Evolutionary conservation across 2,888 invertebrate genomes (phyloP).

Genomic region (Cerastis rubricosa): DNA sequence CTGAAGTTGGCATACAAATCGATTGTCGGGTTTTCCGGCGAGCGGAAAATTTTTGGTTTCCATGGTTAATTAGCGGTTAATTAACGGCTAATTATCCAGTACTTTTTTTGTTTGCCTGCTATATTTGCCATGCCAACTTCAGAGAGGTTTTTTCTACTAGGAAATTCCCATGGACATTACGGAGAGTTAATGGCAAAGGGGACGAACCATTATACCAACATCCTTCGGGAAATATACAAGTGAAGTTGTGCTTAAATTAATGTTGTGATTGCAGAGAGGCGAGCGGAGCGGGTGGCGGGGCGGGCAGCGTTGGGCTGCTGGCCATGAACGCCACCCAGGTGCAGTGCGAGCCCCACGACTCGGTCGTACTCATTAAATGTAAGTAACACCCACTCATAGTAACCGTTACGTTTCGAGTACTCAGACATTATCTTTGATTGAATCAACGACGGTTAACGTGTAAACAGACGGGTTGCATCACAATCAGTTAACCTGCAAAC

Average conservation of each 20-base stretch:
- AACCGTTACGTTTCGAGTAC: slow-evolving; percentile 35
- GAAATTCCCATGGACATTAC: slow-evolving; percentile 51
- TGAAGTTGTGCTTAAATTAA: slow-evolving; percentile 39
- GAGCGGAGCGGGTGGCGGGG: slow-evolving; percentile 89
- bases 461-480: slow-evolving; percentile 24
- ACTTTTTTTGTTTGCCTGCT: too few relatives aligned
- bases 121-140: too few relatives aligned
- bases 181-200: slow-evolving; percentile 37
- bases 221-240: slow-evolving; percentile 43
- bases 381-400: slow-evolving; percentile 84
- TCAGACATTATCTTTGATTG: slow-evolving; percentile 28
- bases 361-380: slow-evolving; percentile 94
- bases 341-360: slow-evolving; percentile 93
- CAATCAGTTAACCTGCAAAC: neutral
- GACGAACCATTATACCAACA: slow-evolving; percentile 17
- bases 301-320: slow-evolving; percentile 89
- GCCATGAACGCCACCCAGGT: slow-evolving; percentile 91
- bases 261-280: slow-evolving; percentile 80
- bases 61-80: too few relatives aligned
- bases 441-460: slow-evolving; percentile 21
- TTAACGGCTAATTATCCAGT: too few relatives aligned
- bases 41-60: too few relatives aligned
- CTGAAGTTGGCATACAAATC: too few relatives aligned
- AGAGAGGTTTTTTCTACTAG: slow-evolving; percentile 56
- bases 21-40: too few relatives aligned